These are phyloP conservation scores for Dipus sagitta DNA, from an alignment of 2,797 vertebrate genomes.

Conservation along the genomic window DNA sequence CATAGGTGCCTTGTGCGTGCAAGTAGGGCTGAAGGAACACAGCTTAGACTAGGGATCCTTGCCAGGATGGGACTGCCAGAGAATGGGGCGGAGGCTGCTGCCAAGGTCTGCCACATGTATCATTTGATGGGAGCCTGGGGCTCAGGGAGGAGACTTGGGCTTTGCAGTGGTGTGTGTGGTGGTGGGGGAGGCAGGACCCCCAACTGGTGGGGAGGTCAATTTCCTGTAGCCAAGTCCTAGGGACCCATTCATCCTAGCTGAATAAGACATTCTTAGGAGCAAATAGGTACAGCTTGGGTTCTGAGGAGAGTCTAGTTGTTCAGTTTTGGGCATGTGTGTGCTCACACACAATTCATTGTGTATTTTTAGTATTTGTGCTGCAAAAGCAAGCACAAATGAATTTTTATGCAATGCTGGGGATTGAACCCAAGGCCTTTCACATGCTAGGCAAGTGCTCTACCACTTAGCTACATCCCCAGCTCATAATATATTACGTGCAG, in stretches of 20 bases:
- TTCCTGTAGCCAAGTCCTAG: neutral
- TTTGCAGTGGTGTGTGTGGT: neutral
- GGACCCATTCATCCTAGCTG: neutral
- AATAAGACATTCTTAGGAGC: neutral
- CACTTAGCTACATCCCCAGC: neutral
- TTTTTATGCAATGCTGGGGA: no score
- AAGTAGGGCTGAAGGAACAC: neutral
- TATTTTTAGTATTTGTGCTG: no score
- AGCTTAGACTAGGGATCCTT: slow-evolving; percentile 61
- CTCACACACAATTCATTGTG: neutral
- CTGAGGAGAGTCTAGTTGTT: neutral
- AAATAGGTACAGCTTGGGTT: neutral
- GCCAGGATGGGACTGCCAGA: slow-evolving; percentile 84
- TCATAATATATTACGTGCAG: neutral
- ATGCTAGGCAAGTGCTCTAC: no score
- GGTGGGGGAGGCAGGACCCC: neutral
- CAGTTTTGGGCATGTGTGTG: neutral
- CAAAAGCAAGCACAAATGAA: no score
- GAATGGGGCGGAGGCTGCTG: slow-evolving; percentile 82
- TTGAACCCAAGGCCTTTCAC: no score
- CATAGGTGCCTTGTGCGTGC: slow-evolving; percentile 86
- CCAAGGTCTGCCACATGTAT: slow-evolving; percentile 82
- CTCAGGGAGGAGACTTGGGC: slow-evolving; percentile 72
- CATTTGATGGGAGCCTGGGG: slow-evolving; percentile 82
- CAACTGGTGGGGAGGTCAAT: neutral